These are phyloP conservation scores for Holacanthus passer DNA, from an alignment of 2,113 vertebrate genomes.

Conservation along the genomic window DNA sequence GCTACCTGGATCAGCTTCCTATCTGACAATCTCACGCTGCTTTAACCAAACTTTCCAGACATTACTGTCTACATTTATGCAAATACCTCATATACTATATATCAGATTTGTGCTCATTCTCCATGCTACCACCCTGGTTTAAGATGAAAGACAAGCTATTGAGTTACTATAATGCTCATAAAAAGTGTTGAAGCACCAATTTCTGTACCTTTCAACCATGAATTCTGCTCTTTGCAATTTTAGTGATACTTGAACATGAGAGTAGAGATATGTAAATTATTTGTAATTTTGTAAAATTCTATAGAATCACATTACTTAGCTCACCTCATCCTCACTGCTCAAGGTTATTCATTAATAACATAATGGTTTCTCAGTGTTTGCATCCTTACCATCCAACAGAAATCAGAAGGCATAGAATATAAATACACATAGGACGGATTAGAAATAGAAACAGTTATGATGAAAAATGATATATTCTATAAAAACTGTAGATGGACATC, in stretches of 20 bases:
- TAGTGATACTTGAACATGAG: not conserved
- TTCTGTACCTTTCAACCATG: not conserved
- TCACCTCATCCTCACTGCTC: not conserved
- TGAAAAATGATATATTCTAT: too few species aligned
- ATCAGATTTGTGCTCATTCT: constrained; percentile 1
- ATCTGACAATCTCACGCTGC: not conserved
- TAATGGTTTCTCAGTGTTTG: not conserved
- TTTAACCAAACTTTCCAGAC: not conserved
- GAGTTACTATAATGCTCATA: not conserved
- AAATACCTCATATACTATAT: not conserved
- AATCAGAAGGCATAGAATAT: not conserved
- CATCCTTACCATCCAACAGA: not conserved
- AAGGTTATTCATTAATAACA: not conserved
- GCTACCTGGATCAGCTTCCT: not conserved
- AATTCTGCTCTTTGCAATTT: not conserved
- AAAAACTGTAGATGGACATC: not conserved
- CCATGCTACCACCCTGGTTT: not conserved
- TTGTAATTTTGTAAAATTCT: too few species aligned
- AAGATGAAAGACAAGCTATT: not conserved
- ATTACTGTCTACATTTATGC: not conserved
- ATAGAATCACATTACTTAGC: not conserved
- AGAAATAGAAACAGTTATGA: too few species aligned
- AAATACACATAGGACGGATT: not conserved
- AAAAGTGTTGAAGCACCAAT: not conserved
- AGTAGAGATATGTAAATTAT: too few species aligned